Evolutionary conservation across 2,113 vertebrate species (phyloP).

Genomic region (Sinocyclocheilus anshuiensis): DNA sequence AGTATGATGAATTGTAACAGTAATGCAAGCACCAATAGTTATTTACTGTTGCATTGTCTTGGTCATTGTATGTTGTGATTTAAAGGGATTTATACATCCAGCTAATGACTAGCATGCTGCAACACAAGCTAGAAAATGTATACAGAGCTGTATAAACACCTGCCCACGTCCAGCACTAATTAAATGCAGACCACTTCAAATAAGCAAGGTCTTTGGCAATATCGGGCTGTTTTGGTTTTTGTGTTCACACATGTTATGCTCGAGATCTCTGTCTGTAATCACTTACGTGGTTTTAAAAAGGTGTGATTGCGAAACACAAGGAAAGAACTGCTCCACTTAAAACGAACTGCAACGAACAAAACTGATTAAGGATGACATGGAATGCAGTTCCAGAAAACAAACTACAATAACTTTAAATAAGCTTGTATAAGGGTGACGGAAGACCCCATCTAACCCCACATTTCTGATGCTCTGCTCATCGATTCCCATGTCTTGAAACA

Average conservation of each 20-base stretch:
- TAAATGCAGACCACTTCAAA: conserved; percentile 2
- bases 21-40: neutral
- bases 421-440: neutral
- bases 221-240: neutral
- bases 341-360: neutral
- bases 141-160: conserved; percentile 20
- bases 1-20: neutral
- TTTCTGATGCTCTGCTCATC: neutral
- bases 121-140: neutral
- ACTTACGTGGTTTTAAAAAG: neutral
- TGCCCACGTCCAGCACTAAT: neutral
- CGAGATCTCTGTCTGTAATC: neutral
- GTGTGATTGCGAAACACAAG: neutral
- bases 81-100: neutral
- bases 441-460: neutral
- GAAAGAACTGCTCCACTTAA: neutral
- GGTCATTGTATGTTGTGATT: conserved; percentile 5
- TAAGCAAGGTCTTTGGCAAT: neutral
- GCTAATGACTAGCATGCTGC: neutral
- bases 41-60: neutral
- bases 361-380: conserved; percentile 5
- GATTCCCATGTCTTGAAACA: conserved; percentile 8
- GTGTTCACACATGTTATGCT: neutral
- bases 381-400: conserved; percentile 11
- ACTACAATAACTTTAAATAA: neutral